Base-by-base conservation (phyloP, 1,140 invertebrate genomes). In the Macrotrachela quadricornifera region DNA sequence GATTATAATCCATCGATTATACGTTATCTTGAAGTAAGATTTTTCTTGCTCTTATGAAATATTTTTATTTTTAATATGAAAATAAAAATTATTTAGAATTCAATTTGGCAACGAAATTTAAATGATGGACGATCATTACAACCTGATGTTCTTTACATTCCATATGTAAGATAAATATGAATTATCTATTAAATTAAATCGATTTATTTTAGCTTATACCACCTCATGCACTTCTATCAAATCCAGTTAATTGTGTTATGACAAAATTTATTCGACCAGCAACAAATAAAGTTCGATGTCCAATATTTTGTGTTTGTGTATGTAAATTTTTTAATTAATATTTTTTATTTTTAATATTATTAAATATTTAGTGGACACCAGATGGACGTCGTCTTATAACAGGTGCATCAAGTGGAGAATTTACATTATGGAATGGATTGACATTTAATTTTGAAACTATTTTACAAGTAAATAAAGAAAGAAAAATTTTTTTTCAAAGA, bases 391-490 rank as follows among this genome's bases (percentile, higher is more conserved):
- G 94, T 57, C 72, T 99, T 49, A 85, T 99, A 3, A 99, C 94
- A 10, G 94, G 94, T 8, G 91, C 94, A 13, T 96, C 90, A 1
- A 94, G 87, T 58, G 94, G 94, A 17, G 94, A 99, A 72, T 97
- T 99, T 65, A 99, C 94, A 0, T 72, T 99, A 2, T 99, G 94
- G 94, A 97, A 99, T 76, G 94, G 94, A 17, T 76, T 97, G 9
- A 97, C 92, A 10, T 99, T 99, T 71, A 99, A 99, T 74, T 99
- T 99, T 75, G 94, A 99, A 76, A 99, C 94, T 43, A 99, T 99
- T 70, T 74, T 97, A 45, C 94, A 99, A 78, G 85, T 88, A 72
- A 67, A 61, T 66, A 41, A 30, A 30, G 21, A 30, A 30, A 30
- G 8, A 30, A 30, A 4, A 8, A 30, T 30, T 8, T 30, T 30